These are phyloP conservation scores for Hedychridium roseum DNA, from an alignment of 2,888 invertebrate species.

Conservation along the genomic window DNA sequence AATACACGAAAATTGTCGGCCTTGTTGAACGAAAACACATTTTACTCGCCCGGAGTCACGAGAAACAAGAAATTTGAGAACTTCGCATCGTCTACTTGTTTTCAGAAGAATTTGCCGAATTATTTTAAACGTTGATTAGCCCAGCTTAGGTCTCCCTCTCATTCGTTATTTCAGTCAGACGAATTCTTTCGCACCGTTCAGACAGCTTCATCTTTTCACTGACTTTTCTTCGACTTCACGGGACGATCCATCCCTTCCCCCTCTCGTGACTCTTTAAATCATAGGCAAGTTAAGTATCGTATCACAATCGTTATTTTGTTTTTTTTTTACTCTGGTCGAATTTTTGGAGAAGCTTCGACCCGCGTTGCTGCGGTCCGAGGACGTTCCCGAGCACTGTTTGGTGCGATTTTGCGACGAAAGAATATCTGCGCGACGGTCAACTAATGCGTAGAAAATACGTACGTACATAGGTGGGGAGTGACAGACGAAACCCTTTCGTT, in stretches of 20 bases:
- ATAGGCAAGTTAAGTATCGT: slow-evolving; percentile 64
- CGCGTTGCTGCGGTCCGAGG: too few species aligned
- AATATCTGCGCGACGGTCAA: slow-evolving; percentile 18
- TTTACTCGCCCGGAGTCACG: too few species aligned
- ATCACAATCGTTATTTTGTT: slow-evolving; percentile 65
- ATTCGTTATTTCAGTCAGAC: slow-evolving; percentile 21
- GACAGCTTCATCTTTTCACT: slow-evolving; percentile 8
- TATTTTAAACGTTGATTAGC: too few species aligned
- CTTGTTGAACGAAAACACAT: too few species aligned
- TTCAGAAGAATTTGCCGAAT: too few species aligned
- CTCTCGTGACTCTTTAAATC: slow-evolving; percentile 44
- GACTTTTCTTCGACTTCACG: slow-evolving; percentile 8
- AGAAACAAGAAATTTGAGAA: too few species aligned
- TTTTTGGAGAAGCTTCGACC: too few species aligned
- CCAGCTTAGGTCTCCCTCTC: slow-evolving; percentile 18
- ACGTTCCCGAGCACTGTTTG: too few species aligned
- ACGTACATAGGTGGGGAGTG: too few species aligned
- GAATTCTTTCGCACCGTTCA: slow-evolving; percentile 19
- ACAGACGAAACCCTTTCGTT: slow-evolving; percentile 42
- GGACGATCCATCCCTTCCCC: slow-evolving; percentile 12
- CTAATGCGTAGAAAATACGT: slow-evolving; percentile 36
- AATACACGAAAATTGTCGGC: too few species aligned
- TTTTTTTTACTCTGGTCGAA: slow-evolving; percentile 61
- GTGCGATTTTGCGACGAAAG: too few species aligned
- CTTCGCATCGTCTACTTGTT: too few species aligned